A percentile compares a stretch with the other conserved stretches of the same genome.
These are phyloP conservation scores for Ostrea edulis DNA, from an alignment of 1,140 invertebrate species.

Conservation along the genomic window DNA sequence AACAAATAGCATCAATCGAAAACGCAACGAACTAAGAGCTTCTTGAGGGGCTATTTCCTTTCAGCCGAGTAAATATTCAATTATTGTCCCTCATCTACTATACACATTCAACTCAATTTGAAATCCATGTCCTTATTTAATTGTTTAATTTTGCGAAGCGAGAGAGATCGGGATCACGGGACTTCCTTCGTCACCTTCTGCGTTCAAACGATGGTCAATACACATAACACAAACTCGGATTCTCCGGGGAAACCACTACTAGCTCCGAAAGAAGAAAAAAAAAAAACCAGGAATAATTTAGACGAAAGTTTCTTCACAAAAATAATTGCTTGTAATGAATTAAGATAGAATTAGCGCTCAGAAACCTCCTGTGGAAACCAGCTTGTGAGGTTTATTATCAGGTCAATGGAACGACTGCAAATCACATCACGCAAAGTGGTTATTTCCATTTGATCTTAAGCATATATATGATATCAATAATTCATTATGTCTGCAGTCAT, in stretches of 20 bases:
- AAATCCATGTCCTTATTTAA: slow-evolving; percentile 32
- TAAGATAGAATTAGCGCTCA: slow-evolving; percentile 11
- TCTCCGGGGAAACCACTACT: not conserved
- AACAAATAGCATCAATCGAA: slow-evolving; percentile 33
- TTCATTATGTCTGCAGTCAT: slow-evolving; percentile 29
- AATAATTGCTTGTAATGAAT: slow-evolving; percentile 27
- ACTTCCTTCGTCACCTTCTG: not conserved
- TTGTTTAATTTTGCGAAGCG: slow-evolving; percentile 20
- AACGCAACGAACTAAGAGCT: slow-evolving; percentile 10
- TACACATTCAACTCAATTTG: slow-evolving; percentile 27
- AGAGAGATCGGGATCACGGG: not conserved
- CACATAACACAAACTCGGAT: not conserved
- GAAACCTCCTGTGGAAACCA: not conserved
- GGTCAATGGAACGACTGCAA: not conserved
- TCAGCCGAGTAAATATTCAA: slow-evolving; percentile 37
- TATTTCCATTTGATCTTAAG: slow-evolving; percentile 31
- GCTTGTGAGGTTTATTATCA: not conserved
- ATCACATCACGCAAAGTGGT: slow-evolving; percentile 31
- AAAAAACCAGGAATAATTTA: not conserved
- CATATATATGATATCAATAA: slow-evolving; percentile 34
- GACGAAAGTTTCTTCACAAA: not conserved
- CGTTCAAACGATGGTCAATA: slow-evolving; percentile 9
- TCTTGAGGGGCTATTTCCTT: slow-evolving; percentile 22
- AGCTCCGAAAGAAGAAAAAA: not conserved
- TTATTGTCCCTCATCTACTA: not conserved